A percentile compares a stretch with the other conserved stretches of the same genome.
phyloP scores from a whole-genome alignment of 2,888 invertebrate genomes.

The Buathra laborator region DNA sequence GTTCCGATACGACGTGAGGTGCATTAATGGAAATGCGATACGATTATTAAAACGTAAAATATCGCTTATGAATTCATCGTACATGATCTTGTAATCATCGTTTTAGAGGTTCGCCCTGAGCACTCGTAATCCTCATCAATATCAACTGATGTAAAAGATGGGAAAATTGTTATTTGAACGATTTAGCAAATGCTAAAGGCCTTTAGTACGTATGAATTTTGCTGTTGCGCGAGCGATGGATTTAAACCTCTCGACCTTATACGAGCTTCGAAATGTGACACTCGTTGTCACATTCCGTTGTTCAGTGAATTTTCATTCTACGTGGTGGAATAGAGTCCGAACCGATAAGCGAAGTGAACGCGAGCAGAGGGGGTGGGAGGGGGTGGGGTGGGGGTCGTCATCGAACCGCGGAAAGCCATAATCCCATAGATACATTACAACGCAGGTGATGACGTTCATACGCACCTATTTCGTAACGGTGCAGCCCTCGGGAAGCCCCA shows the following conservation, averaged over 20 bases:
- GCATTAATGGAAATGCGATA: no score
- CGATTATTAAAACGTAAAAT: no score
- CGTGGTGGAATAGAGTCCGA: slow-evolving; percentile 33
- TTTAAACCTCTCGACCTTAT: background rate
- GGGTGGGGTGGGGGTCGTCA: slow-evolving; percentile 38
- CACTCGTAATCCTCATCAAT: background rate
- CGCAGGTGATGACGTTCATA: slow-evolving; percentile 64
- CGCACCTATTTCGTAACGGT: slow-evolving; percentile 43
- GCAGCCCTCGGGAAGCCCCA: slow-evolving; percentile 49
- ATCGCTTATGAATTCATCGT: background rate
- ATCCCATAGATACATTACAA: slow-evolving; percentile 67
- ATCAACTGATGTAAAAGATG: background rate
- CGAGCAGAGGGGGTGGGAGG: background rate
- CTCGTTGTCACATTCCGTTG: slow-evolving; percentile 11
- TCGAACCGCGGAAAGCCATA: slow-evolving; percentile 69
- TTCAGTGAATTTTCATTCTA: slow-evolving; percentile 39
- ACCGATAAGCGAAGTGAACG: slow-evolving; percentile 43
- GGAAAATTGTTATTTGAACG: background rate
- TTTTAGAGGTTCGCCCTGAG: background rate
- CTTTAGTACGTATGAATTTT: background rate
- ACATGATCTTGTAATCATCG: background rate
- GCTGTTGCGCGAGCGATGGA: background rate
- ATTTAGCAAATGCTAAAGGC: background rate
- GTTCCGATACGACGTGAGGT: no score
- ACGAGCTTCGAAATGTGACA: slow-evolving; percentile 32